These are phyloP conservation scores for Aythya baeri DNA, from an alignment of 2,113 vertebrate genomes.

Conservation along the genomic window DNA sequence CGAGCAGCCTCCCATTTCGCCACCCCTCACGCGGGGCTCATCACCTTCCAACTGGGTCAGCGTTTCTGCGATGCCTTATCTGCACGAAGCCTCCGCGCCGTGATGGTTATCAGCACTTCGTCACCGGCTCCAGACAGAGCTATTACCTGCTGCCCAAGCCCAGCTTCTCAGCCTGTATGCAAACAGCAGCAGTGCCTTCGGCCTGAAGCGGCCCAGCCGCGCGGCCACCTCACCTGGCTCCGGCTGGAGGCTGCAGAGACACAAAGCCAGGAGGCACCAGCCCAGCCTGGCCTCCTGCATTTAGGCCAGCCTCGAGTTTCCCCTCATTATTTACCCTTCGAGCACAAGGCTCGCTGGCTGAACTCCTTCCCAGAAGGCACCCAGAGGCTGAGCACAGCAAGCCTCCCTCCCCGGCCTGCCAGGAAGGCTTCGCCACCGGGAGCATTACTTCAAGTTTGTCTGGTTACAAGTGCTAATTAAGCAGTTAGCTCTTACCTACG, in stretches of 20 bases:
- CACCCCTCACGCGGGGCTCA: not conserved
- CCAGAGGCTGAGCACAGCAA: not conserved
- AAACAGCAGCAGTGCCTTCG: fast-evolving
- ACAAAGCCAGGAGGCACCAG: not conserved
- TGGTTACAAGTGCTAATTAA: slow-evolving; percentile 38
- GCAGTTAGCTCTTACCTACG: not conserved
- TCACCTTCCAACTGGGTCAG: not conserved
- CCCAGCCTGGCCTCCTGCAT: not conserved
- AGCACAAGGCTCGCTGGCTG: fast-evolving
- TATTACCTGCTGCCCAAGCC: not conserved
- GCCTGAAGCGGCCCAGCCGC: not conserved
- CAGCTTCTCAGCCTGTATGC: not conserved
- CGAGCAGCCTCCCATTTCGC: not conserved
- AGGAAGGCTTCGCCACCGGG: not conserved
- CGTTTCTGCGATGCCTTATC: not conserved
- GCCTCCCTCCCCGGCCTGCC: not conserved
- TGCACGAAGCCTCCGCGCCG: fast-evolving
- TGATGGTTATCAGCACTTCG: not conserved
- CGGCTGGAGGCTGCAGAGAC: not conserved
- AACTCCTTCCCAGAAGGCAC: not conserved
- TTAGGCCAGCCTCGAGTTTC: not conserved
- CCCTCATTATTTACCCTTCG: not conserved
- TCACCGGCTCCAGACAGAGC: not conserved
- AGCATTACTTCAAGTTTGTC: slow-evolving; percentile 29
- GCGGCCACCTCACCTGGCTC: not conserved